A percentile compares a stretch with the other conserved stretches of the same genome.
phyloP scores from a whole-genome alignment of 2,797 vertebrate genomes.

The Clarias platycephalus region DNA sequence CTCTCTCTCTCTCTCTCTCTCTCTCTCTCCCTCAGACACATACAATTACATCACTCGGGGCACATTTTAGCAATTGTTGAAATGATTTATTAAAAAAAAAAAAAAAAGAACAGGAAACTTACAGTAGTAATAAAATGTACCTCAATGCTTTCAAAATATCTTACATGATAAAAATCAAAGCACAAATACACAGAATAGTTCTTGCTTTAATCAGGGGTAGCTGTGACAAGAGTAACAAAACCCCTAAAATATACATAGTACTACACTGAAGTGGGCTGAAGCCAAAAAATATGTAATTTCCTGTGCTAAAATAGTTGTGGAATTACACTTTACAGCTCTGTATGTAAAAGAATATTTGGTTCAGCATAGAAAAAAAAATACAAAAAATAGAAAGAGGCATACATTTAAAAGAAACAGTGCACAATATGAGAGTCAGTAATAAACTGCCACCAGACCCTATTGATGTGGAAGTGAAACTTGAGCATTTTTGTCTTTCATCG shows the following conservation, averaged over 20 bases:
- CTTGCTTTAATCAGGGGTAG: conserved; percentile 72
- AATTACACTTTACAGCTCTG: conserved; percentile 14
- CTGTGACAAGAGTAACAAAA: conserved; percentile 59
- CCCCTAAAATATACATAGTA: conserved; percentile 55
- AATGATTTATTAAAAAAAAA: conserved; percentile 75
- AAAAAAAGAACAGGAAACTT: conserved; percentile 56
- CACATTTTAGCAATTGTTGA: conserved; percentile 48
- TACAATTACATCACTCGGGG: neutral
- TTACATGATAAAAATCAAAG: conserved; percentile 73
- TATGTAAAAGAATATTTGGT: conserved; percentile 14
- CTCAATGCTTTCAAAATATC: conserved; percentile 72
- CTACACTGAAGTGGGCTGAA: conserved; percentile 27
- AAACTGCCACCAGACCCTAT: conserved; percentile 5
- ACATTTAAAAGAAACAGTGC: neutral
- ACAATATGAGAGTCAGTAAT: neutral
- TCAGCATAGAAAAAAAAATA: conserved; percentile 6
- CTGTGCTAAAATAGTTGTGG: neutral
- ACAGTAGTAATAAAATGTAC: conserved; percentile 74
- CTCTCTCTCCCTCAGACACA: neutral
- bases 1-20: neutral
- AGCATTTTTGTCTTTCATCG: conserved; percentile 11
- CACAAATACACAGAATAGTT: conserved; percentile 82
- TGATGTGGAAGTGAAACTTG: conserved; percentile 32
- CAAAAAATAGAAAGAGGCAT: neutral
- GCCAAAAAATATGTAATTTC: neutral